Evolutionary conservation across 2,113 vertebrate genomes (phyloP), one percentile per base, ranked within the genome.

Genomic region (Cariama cristata): DNA sequence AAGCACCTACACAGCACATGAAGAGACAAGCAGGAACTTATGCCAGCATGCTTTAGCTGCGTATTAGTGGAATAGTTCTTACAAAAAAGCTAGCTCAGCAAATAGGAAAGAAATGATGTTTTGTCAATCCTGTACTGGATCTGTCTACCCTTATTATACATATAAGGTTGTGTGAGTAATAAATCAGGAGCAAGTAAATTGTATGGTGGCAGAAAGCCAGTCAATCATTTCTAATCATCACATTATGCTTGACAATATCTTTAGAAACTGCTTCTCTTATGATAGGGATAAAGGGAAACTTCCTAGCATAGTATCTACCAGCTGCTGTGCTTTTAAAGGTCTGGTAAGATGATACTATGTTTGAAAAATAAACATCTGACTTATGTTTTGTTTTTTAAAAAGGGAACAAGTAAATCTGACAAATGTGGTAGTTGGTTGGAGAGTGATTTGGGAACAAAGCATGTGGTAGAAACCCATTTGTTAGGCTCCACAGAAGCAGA

Each of bases 401-500:
- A 77, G 6, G 22, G 13, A 58, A 38, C 4, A 23, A 79, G 27
- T 63, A 77, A 81, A 82, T 82, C 73, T 84, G 44, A 64, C 23
- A 55, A 92, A 81, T 1, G 0, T 66, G 49, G 27, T 82, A 22
- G 60, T 6, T 75, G 38, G 30, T 85, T 92, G 82, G 49, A 85
- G 60, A 87, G 22, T 64, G 68, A 68, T 72, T 64, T 96, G 84
- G 53, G 69, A 94, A 53, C 40, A 76, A 94, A 79, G 50, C 32
- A 26, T 42, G 35, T 77, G 52, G 50, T 68, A 89, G 73, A 80
- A 77, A 64, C 16, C 20, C 27, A 52, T 91, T 96, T 95, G 58
- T 91, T 88, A 91, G 66, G 89, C 67, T 93, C 91, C 86, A 90
- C 20, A 93, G 73, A 88, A 86, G 91, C 91, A 96, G 77, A 94